Percentiles rank a stretch among this genome's conserved stretches.
Conservation (phyloP, 2,888 invertebrate genomes). For the Troides helena region DNA sequence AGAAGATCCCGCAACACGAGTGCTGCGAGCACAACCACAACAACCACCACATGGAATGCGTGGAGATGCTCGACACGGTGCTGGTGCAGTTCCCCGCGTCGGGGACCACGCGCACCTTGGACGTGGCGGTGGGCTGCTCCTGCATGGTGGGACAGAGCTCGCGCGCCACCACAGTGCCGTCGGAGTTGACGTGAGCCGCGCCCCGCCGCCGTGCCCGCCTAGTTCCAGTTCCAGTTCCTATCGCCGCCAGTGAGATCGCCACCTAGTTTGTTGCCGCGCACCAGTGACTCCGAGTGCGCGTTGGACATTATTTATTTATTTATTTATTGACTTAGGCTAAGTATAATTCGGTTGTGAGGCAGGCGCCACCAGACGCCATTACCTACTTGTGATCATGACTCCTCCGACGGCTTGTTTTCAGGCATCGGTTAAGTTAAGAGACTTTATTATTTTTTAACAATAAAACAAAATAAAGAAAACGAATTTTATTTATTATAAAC, state of each 20-base stretch:
- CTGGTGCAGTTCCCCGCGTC: slow-evolving; percentile 53
- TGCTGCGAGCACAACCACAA: slow-evolving; percentile 62
- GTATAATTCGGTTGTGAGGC: slow-evolving; percentile 35
- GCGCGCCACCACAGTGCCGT: slow-evolving; percentile 35
- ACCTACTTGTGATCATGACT: slow-evolving; percentile 23
- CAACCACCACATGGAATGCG: slow-evolving; percentile 59
- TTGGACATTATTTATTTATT: slow-evolving; percentile 37
- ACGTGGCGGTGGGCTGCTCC: slow-evolving; percentile 68
- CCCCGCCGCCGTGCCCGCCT: slow-evolving; percentile 20
- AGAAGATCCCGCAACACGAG: slow-evolving; percentile 51
- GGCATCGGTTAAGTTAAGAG: slow-evolving; percentile 34
- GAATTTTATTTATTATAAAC: not conserved
- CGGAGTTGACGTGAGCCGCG: slow-evolving; percentile 34
- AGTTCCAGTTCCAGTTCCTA: slow-evolving; percentile 51
- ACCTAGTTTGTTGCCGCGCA: slow-evolving; percentile 32
- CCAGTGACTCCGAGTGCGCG: slow-evolving; percentile 20
- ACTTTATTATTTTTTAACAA: slow-evolving; percentile 22
- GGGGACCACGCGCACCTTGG: slow-evolving; percentile 37
- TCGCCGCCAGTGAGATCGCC: slow-evolving; percentile 30
- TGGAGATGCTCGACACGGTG: slow-evolving; percentile 66
- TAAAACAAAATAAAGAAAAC: slow-evolving; percentile 27
- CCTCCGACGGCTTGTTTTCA: slow-evolving; percentile 37
- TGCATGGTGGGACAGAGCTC: slow-evolving; percentile 58
- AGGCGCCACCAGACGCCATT: slow-evolving; percentile 23
- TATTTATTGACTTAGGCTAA: slow-evolving; percentile 33